Percentiles rank a stretch among this genome's conserved stretches.
These are phyloP conservation scores for Austrofundulus limnaeus DNA, from an alignment of 2,113 vertebrate genomes.

Conservation along the genomic window DNA sequence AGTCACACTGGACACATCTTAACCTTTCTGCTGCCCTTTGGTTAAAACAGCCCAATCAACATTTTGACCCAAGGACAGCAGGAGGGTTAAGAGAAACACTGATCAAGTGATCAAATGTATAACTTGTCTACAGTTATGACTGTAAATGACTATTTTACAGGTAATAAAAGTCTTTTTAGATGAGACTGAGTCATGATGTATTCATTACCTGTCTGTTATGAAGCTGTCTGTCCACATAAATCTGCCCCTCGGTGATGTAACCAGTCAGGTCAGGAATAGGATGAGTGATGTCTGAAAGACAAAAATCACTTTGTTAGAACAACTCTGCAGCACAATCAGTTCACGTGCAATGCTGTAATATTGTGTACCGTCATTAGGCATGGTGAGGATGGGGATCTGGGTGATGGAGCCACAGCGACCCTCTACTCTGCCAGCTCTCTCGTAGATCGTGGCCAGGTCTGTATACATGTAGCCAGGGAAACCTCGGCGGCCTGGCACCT, in stretches of 20 bases:
- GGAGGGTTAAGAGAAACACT: no score
- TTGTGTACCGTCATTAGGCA: constrained; percentile 65
- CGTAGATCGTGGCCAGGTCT: constrained; percentile 73
- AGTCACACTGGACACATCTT: no score
- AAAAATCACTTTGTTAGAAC: neutral
- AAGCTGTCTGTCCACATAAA: constrained; percentile 80
- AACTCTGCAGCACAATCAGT: neutral
- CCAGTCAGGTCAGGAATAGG: constrained; percentile 81
- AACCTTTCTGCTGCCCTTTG: no score
- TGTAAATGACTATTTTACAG: no score
- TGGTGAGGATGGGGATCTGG: constrained; percentile 75
- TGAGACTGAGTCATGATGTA: no score
- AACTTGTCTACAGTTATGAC: no score
- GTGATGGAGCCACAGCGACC: constrained; percentile 77
- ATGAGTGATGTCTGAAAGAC: constrained; percentile 78
- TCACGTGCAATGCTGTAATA: no score
- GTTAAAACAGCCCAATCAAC: no score
- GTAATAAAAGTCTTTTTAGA: no score
- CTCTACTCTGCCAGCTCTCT: constrained; percentile 72
- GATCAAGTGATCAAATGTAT: no score
- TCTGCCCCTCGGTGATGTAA: constrained; percentile 81
- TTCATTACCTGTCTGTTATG: constrained; percentile 80
- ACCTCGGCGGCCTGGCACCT: constrained; percentile 67
- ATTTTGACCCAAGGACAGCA: no score
- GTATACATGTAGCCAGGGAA: constrained; percentile 77